Base-by-base conservation (phyloP, 1,140 invertebrate genomes). In the Lucilia cuprina region DNA sequence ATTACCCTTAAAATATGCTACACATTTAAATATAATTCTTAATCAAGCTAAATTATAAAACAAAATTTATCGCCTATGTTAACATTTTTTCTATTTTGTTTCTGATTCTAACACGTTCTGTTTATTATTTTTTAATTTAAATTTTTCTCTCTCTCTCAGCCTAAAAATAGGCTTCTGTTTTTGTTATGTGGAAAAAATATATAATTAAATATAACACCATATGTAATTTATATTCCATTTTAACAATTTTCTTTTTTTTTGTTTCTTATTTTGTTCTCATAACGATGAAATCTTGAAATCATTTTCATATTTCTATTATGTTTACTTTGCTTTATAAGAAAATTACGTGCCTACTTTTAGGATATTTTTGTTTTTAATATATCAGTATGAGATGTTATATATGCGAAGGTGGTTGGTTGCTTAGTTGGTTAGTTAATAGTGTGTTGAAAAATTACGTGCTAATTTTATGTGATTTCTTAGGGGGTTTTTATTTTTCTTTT, bases 341-440 rank as follows among this genome's bases (percentile, higher is more conserved):
- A 78, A n/a, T 30, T 50, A 80, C 77, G 77, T 80, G 77, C 41
- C n/a, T 49, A 49, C 77, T 80, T 80, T 80, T 80, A 80, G 77
- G 41, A 47, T 80, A n/a, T n/a, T n/a, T n/a, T n/a, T n/a, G n/a
- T 80, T 50, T 30, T 30, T 30, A 3, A 30, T 21, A 25, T 70
- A 70, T n/a, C n/a, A 12, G 21, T 25, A 21, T 70, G 60, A 19
- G 25, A 60, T 14, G 5, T 4, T 7, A n/a, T 5, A 14, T 60
- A 17, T n/a, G 0, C 7, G 13, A 41, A n/a, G 14, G 75, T 47
- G 34, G 41, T 7, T 41, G 10, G 41, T 41, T 41, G n/a, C n/a
- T n/a, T n/a, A n/a, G n/a, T n/a, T n/a, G n/a, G n/a, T n/a, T n/a
- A 41, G 10, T 41, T 5, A 78, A 41, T 14, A n/a, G 47, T 50